phyloP scores from a whole-genome alignment of 2,888 invertebrate genomes.

The Eutolmus rufibarbis region DNA sequence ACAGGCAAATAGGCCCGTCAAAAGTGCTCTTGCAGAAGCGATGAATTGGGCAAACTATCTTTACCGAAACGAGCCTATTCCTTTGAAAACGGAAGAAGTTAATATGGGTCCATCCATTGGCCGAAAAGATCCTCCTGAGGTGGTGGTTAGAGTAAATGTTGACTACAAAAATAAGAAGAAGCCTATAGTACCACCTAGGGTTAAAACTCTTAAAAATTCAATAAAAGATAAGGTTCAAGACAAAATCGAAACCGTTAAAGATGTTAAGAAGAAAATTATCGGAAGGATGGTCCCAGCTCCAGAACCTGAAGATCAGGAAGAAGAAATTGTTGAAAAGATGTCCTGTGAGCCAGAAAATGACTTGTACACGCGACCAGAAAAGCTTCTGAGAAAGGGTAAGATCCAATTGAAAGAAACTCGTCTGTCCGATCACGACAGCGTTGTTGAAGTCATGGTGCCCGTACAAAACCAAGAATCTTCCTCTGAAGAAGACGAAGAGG shows the following conservation, averaged over 20 bases:
- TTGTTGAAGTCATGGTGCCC: slow-evolving; percentile 6
- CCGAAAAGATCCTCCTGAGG: not conserved
- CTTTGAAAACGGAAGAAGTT: not conserved
- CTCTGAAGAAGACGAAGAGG: not conserved
- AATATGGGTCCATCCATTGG: not conserved
- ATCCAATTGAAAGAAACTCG: slow-evolving; percentile 7
- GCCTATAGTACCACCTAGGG: not conserved
- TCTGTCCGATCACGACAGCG: slow-evolving; percentile 2
- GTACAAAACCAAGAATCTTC: not conserved
- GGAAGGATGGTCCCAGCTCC: not conserved
- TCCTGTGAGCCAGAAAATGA: not conserved
- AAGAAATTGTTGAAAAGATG: not conserved
- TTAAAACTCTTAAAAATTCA: not conserved
- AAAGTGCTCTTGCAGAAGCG: not conserved
- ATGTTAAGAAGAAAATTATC: not conserved
- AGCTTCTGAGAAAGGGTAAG: not conserved
- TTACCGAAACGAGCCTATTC: not conserved
- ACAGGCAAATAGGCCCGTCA: not conserved
- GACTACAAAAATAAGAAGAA: not conserved
- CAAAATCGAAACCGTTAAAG: not conserved
- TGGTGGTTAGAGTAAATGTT: not conserved
- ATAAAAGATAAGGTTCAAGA: not conserved
- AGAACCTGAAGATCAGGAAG: not conserved
- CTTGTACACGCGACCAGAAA: not conserved
- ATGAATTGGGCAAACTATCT: not conserved